Conservation (phyloP, 1,140 invertebrate species). For the Bombus confusus region DNA sequence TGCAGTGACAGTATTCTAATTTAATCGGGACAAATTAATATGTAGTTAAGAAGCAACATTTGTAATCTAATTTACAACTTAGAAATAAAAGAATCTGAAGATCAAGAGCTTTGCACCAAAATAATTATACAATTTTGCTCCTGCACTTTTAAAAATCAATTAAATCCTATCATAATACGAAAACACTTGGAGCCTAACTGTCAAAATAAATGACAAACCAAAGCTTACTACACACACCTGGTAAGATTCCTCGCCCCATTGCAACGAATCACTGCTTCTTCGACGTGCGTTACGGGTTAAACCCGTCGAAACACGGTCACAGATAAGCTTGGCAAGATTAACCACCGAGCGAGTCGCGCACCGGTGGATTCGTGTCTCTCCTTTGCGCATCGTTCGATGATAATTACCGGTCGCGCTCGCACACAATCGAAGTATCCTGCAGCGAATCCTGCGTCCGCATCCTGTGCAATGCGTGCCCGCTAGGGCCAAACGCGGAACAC, state of each 20-base stretch:
- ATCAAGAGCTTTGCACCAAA: too few relatives aligned
- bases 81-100: too few relatives aligned
- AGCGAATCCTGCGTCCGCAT: constrained; percentile 51
- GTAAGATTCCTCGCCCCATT: background rate
- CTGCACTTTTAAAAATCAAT: too few relatives aligned
- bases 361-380: constrained; percentile 71
- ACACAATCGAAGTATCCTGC: constrained; percentile 74
- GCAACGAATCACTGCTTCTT: background rate
- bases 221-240: background rate
- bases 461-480: constrained; percentile 54
- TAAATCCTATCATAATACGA: too few relatives aligned
- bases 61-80: too few relatives aligned
- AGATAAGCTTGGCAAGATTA: constrained; percentile 38
- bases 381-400: constrained; percentile 67
- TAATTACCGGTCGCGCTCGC: constrained; percentile 73
- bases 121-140: too few relatives aligned
- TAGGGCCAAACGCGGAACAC: constrained; percentile 51
- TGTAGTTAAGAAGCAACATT: too few relatives aligned
- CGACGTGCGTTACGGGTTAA: background rate
- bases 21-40: too few relatives aligned
- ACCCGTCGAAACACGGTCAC: constrained; percentile 1
- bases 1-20: background rate
- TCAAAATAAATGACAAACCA: too few relatives aligned
- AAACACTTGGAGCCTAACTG: too few relatives aligned
- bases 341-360: constrained; percentile 66